Evolutionary conservation across 64 coral and sea anemone genomes (phyloP).

Genomic region (Montipora capricornis): DNA sequence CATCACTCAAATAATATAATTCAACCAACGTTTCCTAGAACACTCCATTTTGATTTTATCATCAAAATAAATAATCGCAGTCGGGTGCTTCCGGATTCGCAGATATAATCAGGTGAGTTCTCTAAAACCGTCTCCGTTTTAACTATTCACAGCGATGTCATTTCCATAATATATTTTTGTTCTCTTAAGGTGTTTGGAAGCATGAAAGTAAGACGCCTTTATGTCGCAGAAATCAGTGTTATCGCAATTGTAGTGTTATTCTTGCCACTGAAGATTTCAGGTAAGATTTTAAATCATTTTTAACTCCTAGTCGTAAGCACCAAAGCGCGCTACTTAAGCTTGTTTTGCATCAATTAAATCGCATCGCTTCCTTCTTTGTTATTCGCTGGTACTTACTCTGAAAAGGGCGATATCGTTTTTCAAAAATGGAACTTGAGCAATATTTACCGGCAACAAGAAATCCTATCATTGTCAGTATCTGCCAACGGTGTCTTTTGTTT

Average conservation of each 20-base stretch:
- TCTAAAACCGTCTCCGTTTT: not conserved
- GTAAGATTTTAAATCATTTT: not conserved
- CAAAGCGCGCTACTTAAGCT: not conserved
- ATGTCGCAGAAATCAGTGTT: not conserved
- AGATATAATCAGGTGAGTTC: not conserved
- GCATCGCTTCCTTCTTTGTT: not conserved
- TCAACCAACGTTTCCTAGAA: no score
- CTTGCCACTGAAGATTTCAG: not conserved
- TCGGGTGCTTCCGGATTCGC: not conserved
- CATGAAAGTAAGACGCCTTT: not conserved
- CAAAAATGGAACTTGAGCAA: not conserved
- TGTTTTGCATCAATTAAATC: not conserved
- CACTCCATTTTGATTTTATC: no score
- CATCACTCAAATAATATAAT: no score
- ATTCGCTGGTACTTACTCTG: not conserved
- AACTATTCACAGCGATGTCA: not conserved
- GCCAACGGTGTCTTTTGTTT: not conserved
- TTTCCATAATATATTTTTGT: not conserved
- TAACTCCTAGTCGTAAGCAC: not conserved
- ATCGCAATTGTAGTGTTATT: not conserved
- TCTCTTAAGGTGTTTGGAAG: not conserved
- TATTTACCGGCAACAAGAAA: not conserved
- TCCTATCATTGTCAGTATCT: no score
- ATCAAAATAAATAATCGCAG: not conserved
- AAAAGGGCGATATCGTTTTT: not conserved